Base-by-base conservation (phyloP, 2,797 vertebrate genomes). In the Lagocephalus sceleratus region DNA sequence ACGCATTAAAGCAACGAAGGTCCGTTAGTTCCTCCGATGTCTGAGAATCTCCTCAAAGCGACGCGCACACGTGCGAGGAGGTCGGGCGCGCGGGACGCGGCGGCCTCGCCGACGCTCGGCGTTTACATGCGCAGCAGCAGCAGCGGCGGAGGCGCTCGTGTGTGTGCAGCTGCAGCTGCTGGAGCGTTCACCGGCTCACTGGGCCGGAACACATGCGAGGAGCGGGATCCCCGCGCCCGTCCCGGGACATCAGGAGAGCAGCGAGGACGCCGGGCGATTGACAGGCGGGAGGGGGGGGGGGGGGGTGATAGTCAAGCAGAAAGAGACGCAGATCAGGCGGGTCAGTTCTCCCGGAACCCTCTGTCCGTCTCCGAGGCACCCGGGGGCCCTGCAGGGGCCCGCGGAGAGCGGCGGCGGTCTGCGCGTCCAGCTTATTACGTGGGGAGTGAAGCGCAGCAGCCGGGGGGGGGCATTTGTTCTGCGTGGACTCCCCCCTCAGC, bases 401-500 rank as follows among this genome's bases (percentile, higher is more conserved):
- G 20, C 66, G 58, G 49, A 66, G 68, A 63, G 40, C 60, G 64
- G 81, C 63, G 69, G 60, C 54, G 78, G 67, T 87, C 60, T 78
- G 82, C 50, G 60, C 32, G 76, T 80, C 82, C 75, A 76, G 73
- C 83, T 88, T 84, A 84, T 89, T 87, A 86, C 84, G 83, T 72
- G 67, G 73, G 57, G 83, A 83, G 84, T 82, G 83, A 81, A 87
- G 87, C 80, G 76, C 85, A 86, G 82, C 83, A 81, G 86, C 86
- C 82, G 44, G 48, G 71, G 42, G 81, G 85, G 82, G 66, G 82
- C 80, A 85, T 88, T 87, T 90, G 85, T 90, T 88, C 87, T 89
- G 88, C 84, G 80, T 87, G 87, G 86, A 88, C 85, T 85, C 67
- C 78, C 85, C 85, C 81, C 82, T 89, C 88, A 86, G 87, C 88